A percentile compares a stretch with the other conserved stretches of the same genome.
These are phyloP conservation scores for Myotis pilosus DNA, from an alignment of 2,797 vertebrate genomes.

Conservation along the genomic window DNA sequence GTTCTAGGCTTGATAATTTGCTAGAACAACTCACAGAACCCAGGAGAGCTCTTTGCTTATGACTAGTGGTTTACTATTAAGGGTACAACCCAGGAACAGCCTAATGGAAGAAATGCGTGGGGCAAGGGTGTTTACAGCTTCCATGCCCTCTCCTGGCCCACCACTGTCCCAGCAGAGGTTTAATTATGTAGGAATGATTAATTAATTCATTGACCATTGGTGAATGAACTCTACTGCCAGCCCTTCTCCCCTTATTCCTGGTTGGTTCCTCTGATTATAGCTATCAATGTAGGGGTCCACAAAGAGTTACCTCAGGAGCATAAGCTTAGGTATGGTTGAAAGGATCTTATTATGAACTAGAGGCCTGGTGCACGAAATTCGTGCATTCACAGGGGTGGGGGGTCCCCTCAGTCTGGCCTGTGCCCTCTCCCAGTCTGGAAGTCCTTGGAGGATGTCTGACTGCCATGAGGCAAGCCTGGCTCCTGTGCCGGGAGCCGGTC, in stretches of 20 bases:
- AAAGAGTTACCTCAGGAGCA: neutral
- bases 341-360: neutral
- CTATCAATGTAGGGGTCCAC: neutral
- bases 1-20: neutral
- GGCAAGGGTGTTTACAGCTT: neutral
- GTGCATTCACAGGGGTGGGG: too few relatives aligned
- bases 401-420: too few relatives aligned
- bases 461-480: too few relatives aligned
- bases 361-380: too few relatives aligned
- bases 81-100: neutral
- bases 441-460: too few relatives aligned
- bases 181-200: neutral
- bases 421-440: too few relatives aligned
- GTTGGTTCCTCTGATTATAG: neutral
- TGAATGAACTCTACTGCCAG: neutral
- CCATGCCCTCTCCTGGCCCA: neutral
- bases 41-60: neutral
- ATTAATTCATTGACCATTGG: neutral
- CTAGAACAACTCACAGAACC: neutral
- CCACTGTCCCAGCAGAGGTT: neutral
- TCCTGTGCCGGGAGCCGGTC: too few relatives aligned
- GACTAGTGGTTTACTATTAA: neutral
- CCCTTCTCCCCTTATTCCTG: neutral
- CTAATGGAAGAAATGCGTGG: neutral
- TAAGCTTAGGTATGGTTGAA: neutral